phyloP scores from a whole-genome alignment of 64 coral and sea anemone species.

The Porites lutea region DNA sequence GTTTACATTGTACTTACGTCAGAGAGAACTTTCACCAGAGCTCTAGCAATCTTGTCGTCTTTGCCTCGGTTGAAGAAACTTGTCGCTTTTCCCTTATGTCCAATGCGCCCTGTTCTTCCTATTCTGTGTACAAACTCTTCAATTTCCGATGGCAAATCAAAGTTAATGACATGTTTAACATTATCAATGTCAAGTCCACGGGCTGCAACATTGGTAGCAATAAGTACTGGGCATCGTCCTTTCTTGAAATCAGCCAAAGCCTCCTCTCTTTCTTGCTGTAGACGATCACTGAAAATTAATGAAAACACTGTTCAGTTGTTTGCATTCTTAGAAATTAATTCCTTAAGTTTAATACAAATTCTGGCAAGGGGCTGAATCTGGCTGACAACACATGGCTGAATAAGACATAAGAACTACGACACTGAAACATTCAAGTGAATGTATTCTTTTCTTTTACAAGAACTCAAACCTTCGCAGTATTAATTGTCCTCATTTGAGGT shows the following conservation, averaged over 20 bases:
- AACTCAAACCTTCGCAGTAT: too few species aligned
- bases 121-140: constrained; percentile 94
- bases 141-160: constrained; percentile 86
- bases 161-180: constrained; percentile 97
- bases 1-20: constrained; percentile 77
- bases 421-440: too few species aligned
- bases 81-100: constrained; percentile 86
- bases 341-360: too few species aligned
- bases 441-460: too few species aligned
- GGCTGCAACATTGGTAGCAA: constrained; percentile 96
- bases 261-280: constrained; percentile 92
- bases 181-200: constrained; percentile 89
- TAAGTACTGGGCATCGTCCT: constrained; percentile 81
- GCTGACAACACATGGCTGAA: too few species aligned
- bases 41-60: constrained; percentile 90
- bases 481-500: too few species aligned
- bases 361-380: too few species aligned
- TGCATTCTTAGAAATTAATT: background rate
- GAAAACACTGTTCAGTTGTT: background rate
- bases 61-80: constrained; percentile 85
- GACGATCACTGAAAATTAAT: constrained; percentile 71
- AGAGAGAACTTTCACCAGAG: constrained; percentile 91
- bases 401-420: too few species aligned
- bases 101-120: constrained; percentile 93
- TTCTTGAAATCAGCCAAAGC: constrained; percentile 86